phyloP scores from a whole-genome alignment of 2,113 vertebrate genomes.

The Dermatemys mawii region DNA sequence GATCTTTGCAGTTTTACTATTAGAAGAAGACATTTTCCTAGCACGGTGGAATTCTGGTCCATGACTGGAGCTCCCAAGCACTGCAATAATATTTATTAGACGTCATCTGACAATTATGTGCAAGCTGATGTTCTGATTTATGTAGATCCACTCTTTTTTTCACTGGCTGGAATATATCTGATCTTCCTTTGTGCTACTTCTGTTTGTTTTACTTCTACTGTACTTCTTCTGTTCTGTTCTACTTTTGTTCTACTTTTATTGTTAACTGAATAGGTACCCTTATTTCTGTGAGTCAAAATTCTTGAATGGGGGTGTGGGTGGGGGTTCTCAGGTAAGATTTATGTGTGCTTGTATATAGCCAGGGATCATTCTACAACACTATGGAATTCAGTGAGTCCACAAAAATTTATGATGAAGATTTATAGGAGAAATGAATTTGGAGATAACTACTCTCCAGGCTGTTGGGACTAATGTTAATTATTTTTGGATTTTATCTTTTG shows the following conservation, averaged over 20 bases:
- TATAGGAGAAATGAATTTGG: too few species aligned
- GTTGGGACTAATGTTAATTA: neutral
- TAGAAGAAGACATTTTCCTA: neutral
- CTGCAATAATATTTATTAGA: too few species aligned
- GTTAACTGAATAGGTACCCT: neutral
- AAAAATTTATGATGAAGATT: neutral
- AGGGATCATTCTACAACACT: neutral
- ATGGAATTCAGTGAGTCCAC: neutral
- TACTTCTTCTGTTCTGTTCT: too few species aligned
- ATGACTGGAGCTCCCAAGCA: too few species aligned
- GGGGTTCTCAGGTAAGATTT: neutral
- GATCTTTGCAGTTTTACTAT: neutral
- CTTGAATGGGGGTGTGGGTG: rapidly evolving
- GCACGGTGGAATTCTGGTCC: too few species aligned
- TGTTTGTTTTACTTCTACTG: too few species aligned
- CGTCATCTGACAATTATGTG: neutral
- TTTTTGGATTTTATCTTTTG: neutral
- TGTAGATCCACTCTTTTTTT: neutral
- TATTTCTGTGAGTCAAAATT: neutral
- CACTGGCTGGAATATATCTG: neutral
- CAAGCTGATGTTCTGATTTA: neutral
- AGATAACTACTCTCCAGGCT: neutral
- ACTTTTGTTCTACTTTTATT: neutral
- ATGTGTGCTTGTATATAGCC: rapidly evolving
- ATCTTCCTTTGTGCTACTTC: neutral